Conservation (phyloP, 2,888 invertebrate genomes). For the Aromia moschata region DNA sequence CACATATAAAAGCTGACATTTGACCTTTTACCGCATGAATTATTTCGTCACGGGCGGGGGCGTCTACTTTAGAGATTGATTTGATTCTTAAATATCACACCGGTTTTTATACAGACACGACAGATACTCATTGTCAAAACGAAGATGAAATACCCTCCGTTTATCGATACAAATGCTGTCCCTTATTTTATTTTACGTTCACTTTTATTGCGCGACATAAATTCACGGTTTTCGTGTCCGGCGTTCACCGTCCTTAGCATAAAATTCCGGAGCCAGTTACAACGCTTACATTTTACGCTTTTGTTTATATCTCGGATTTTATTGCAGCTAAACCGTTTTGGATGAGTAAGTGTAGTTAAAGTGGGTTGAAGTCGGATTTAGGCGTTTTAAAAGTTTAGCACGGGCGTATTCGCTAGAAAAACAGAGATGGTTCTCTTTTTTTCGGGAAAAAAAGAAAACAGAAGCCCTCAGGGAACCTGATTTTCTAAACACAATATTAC, state of each 20-base stretch:
- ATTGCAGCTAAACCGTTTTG: slow-evolving; percentile 4
- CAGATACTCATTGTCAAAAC: not conserved
- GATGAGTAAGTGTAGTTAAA: slow-evolving; percentile 12
- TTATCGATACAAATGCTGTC: not conserved
- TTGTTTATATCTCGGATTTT: slow-evolving; percentile 11
- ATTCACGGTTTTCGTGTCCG: slow-evolving; percentile 4
- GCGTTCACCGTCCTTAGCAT: not conserved
- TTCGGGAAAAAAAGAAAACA: too few relatives aligned
- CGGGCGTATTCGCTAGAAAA: too few relatives aligned
- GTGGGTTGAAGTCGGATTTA: slow-evolving; percentile 7
- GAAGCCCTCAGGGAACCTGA: too few relatives aligned
- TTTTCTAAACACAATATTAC: too few relatives aligned
- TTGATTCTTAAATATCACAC: too few relatives aligned
- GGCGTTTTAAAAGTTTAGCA: slow-evolving; percentile 14
- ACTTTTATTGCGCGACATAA: slow-evolving; percentile 2
- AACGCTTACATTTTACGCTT: slow-evolving; percentile 3
- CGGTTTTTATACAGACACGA: too few relatives aligned
- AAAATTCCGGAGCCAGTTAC: not conserved
- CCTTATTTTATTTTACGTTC: not conserved
- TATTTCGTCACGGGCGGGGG: too few relatives aligned
- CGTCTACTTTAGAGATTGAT: too few relatives aligned
- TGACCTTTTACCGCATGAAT: not conserved
- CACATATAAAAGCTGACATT: not conserved
- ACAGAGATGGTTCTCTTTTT: too few relatives aligned
- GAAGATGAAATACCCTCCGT: slow-evolving; percentile 1